phyloP scores from a whole-genome alignment of 2,797 vertebrate genomes.

The Sebastes oblongus region DNA sequence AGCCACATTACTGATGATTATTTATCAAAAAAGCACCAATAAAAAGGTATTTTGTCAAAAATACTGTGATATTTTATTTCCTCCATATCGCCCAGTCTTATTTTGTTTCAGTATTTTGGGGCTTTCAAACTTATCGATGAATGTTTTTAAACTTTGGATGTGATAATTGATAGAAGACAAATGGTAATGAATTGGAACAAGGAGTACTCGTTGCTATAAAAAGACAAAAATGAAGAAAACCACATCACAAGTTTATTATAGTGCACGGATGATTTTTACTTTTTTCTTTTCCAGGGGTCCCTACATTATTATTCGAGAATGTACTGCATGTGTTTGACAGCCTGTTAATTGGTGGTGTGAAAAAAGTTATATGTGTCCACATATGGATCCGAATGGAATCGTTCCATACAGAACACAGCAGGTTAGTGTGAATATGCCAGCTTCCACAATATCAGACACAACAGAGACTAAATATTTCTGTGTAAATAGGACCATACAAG shows the following conservation, averaged over 20 bases:
- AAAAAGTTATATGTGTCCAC: constrained; percentile 22
- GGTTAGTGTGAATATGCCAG: constrained; percentile 12
- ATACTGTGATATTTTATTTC: too few relatives aligned
- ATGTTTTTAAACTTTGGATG: background rate
- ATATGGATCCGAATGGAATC: constrained; percentile 27
- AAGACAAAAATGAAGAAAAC: background rate
- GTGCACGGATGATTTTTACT: background rate
- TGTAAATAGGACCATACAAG: background rate
- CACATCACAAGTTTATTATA: background rate
- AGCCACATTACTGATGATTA: too few relatives aligned
- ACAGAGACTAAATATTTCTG: background rate
- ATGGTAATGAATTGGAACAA: background rate
- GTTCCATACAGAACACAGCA: constrained; percentile 14
- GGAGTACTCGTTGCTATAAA: background rate
- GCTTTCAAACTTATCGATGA: background rate
- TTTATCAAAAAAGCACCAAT: too few relatives aligned
- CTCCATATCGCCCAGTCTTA: background rate
- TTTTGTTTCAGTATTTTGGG: background rate
- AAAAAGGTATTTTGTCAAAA: too few relatives aligned
- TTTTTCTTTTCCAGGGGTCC: background rate
- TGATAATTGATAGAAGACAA: background rate
- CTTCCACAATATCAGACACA: background rate
- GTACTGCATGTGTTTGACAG: constrained; percentile 28
- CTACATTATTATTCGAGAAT: background rate
- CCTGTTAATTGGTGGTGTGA: constrained; percentile 47